Evolutionary conservation across 2,113 vertebrate genomes (phyloP).

Genomic region (Dasypus novemcinctus): DNA sequence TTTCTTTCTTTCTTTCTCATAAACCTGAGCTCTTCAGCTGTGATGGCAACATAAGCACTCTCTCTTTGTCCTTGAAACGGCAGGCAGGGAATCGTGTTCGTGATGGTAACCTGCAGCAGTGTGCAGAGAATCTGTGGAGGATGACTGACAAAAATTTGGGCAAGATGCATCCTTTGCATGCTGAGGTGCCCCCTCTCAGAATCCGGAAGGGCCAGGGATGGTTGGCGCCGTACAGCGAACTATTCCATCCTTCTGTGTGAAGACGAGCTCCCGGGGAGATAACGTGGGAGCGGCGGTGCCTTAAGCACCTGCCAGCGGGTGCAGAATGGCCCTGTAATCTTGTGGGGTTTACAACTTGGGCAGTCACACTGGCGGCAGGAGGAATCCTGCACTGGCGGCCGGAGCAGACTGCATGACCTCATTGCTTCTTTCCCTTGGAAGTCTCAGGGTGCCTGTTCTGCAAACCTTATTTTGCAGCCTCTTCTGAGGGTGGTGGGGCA

Average conservation of each 20-base stretch:
- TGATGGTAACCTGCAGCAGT: slow-evolving; percentile 46
- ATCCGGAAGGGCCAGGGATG: slow-evolving; percentile 27
- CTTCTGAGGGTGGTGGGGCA: not conserved
- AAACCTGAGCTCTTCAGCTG: slow-evolving; percentile 47
- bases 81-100: slow-evolving; percentile 59
- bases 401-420: slow-evolving; percentile 65
- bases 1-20: slow-evolving; percentile 15
- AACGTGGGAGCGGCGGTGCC: not conserved
- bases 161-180: not conserved
- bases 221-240: slow-evolving; percentile 41
- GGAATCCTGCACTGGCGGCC: not conserved
- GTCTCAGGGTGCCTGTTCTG: slow-evolving; percentile 14
- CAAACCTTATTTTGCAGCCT: not conserved
- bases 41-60: slow-evolving; percentile 69
- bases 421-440: slow-evolving; percentile 2
- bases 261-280: slow-evolving; percentile 48
- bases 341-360: slow-evolving; percentile 62
- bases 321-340: not conserved
- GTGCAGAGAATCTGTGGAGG: slow-evolving; percentile 33
- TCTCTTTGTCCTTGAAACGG: slow-evolving; percentile 86
- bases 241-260: slow-evolving; percentile 43
- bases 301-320: slow-evolving; percentile 18
- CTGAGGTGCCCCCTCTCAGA: not conserved
- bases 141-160: slow-evolving; percentile 26
- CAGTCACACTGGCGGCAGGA: not conserved